Evolutionary conservation across 2,797 vertebrate species (phyloP), one percentile per base, ranked within the genome.

Genomic region (Sternotherus odoratus): DNA sequence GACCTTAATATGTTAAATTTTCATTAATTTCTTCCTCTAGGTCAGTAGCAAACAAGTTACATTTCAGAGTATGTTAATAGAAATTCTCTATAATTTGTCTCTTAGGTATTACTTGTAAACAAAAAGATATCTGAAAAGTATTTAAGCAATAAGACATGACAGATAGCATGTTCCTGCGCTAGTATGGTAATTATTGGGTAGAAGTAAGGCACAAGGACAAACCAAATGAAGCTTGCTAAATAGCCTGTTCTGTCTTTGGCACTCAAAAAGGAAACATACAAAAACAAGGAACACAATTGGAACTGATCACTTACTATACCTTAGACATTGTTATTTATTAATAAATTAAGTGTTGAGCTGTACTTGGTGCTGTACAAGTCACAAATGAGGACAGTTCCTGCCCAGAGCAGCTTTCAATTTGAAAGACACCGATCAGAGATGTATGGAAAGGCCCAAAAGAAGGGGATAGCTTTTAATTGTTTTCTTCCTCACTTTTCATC

Each of bases 21-120:
- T 95, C 96, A 96, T 96, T 97, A 95, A 96, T 96, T 96, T 95
- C 79, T 93, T 91, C 95, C 94, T 88, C 54, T 92, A 91, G 91
- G 96, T 96, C 95, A 97, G 94, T 80, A 91, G 60, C 83, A 95
- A 97, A 94, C 54, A 94, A 96, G 94, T 95, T 94, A 93, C 88
- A 89, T 87, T 91, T 91, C 87, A 88, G 80, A 92, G 95, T 86
- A 91, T 19, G 46, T 66, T 95, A 96, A 96, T 92, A 19, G 49
- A 95, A 87, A 95, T 95, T 93, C 51, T 51, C 60, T 79, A 30
- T 33, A 83, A 24, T 92, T 89, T 89, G 83, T 91, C 66, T 91
- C 49, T 79, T 69, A 88, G 4, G 26, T 43, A 85, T 12, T 86
- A 84, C 75, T 80, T 72, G 60, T 57, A 95, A 93, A 48, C 43